These are phyloP conservation scores for Anthonomus grandis DNA, from an alignment of 1,140 invertebrate species.

Conservation along the genomic window DNA sequence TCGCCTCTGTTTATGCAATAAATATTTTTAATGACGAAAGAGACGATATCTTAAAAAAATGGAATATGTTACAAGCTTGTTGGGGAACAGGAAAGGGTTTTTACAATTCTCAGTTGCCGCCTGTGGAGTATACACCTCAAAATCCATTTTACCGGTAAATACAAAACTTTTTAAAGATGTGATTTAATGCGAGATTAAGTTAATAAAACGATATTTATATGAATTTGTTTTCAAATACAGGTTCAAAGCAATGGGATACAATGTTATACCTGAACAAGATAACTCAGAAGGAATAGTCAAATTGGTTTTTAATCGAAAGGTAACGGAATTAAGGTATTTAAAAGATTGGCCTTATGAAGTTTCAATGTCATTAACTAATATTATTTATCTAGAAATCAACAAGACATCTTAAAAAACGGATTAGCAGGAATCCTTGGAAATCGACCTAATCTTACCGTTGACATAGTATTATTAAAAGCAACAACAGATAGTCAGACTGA, in stretches of 20 bases:
- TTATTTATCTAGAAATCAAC: constrained; percentile 57
- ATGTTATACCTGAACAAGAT: constrained; percentile 73
- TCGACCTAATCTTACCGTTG: constrained; percentile 76
- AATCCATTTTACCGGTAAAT: constrained; percentile 80
- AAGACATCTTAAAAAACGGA: constrained; percentile 68
- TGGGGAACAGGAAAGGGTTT: constrained; percentile 83
- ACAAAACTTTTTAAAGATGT: too few relatives aligned
- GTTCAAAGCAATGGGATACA: constrained; percentile 92
- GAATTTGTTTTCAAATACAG: constrained; percentile 41
- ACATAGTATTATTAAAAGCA: constrained; percentile 71
- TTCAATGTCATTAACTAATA: constrained; percentile 7
- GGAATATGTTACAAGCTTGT: constrained; percentile 90
- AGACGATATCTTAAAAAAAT: constrained; percentile 85
- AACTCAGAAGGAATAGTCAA: constrained; percentile 86
- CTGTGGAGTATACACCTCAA: constrained; percentile 80
- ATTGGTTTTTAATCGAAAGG: constrained; percentile 76
- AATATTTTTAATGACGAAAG: constrained; percentile 89
- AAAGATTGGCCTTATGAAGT: background rate
- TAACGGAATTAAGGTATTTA: constrained; percentile 65
- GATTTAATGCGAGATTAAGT: background rate
- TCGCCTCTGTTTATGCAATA: constrained; percentile 54
- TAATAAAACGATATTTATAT: background rate
- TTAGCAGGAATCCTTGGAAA: constrained; percentile 71
- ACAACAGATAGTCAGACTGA: constrained; percentile 73
- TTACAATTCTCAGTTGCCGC: constrained; percentile 67